A percentile compares a stretch with the other conserved stretches of the same genome.
phyloP scores from a whole-genome alignment of 1,140 invertebrate genomes.

The Triops cancriformis region DNA sequence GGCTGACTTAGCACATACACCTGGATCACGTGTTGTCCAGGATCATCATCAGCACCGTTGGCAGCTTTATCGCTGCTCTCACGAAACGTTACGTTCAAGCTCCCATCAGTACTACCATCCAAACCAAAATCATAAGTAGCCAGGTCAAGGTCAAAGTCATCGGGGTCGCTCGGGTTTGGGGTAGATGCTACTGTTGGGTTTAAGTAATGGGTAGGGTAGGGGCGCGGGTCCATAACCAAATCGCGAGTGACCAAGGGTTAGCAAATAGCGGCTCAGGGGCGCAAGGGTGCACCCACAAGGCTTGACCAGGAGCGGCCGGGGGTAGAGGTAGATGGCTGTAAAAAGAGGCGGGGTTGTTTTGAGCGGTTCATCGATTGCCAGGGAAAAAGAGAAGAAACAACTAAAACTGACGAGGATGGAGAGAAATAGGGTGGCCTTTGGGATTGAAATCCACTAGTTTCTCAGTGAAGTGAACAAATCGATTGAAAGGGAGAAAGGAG shows the following conservation, averaged over 20 bases:
- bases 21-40: neutral
- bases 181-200: neutral
- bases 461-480: neutral
- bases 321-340: constrained; percentile 2
- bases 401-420: neutral
- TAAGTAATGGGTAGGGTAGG: neutral
- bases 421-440: neutral
- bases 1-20: constrained; percentile 22
- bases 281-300: neutral
- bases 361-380: neutral
- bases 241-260: neutral
- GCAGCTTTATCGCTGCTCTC: neutral
- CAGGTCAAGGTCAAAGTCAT: neutral
- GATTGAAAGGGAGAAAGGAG: neutral
- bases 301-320: neutral
- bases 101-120: neutral
- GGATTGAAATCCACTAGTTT: neutral
- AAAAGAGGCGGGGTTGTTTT: constrained; percentile 3
- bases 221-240: neutral
- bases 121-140: neutral
- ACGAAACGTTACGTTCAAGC: neutral
- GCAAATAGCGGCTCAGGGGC: neutral
- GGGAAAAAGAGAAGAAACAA: neutral
- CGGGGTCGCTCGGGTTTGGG: neutral
- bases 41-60: neutral